Evolutionary conservation across 2,797 vertebrate genomes (phyloP), one percentile per base, ranked within the genome.

Genomic region (Geotrypetes seraphini): DNA sequence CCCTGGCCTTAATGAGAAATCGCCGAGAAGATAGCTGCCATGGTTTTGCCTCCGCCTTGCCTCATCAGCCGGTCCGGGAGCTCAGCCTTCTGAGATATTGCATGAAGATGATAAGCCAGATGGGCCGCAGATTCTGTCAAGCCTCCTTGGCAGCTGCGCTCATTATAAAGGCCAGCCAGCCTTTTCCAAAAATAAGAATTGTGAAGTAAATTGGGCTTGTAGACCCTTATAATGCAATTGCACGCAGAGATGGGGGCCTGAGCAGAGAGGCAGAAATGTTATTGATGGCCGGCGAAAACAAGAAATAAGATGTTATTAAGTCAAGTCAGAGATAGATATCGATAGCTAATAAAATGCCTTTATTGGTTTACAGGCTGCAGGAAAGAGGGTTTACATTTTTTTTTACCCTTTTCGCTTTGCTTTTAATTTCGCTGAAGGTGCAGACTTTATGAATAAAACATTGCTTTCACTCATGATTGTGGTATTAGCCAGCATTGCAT

Each of bases 271-370:
- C 75, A 83, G 79, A 80, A 84, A 81, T 80, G 78, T 83, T 85
- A 85, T 83, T 81, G 81, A 84, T 82, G 79, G 75, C 70, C 74
- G 72, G 69, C 77, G 81, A 83, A 84, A 84, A 81, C 73, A 83
- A 77, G 77, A 80, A 83, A 80, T 81, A 80, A 81, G 75, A 81
- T 79, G 78, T 83, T 84, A 85, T 85, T 85, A 83, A 83, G 75
- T 66, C 75, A 66, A 81, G 81, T 73, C 78, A 78, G 75, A 83
- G 81, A 85, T 83, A 79, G 74, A 78, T 85, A 85, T 85, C 77
- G 58, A 84, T 85, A 79, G 75, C 69, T 85, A 84, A 84, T 83
- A 84, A 83, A 83, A 80, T 82, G 69, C 64, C 74, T 81, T 84
- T 85, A 85, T 83, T 84, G 80, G 74, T 83, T 83, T 83, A 79